These are phyloP conservation scores for Ophion ellenae DNA, from an alignment of 2,888 invertebrate species.

Conservation along the genomic window DNA sequence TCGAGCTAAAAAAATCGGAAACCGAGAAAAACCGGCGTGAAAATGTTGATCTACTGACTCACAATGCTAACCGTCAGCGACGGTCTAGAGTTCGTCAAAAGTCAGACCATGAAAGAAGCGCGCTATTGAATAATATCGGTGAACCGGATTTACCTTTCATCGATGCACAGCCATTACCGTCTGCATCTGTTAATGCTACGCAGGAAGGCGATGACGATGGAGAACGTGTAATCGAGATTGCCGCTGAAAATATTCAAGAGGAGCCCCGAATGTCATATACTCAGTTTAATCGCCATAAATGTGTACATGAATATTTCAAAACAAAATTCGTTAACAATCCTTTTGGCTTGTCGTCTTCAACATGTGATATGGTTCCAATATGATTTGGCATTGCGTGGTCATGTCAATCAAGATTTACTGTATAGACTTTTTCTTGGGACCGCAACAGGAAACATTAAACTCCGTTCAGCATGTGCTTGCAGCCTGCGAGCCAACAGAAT, in stretches of 20 bases:
- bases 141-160: neutral
- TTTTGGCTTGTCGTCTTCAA: neutral
- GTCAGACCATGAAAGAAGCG: neutral
- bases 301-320: neutral
- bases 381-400: conserved; percentile 26
- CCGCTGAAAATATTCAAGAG: conserved; percentile 11
- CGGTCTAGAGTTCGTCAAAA: neutral
- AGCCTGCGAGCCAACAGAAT: conserved; percentile 34
- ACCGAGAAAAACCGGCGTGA: too few relatives aligned
- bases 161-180: conserved; percentile 13
- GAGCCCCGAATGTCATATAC: conserved; percentile 10
- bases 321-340: neutral
- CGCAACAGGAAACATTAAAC: conserved; percentile 9
- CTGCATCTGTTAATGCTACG: conserved; percentile 10
- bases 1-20: too few relatives aligned
- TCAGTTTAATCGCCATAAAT: conserved; percentile 12
- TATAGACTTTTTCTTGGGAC: conserved; percentile 30
- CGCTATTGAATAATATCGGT: neutral
- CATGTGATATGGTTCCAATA: neutral
- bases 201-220: conserved; percentile 6
- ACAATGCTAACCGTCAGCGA: neutral
- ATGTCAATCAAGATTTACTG: conserved; percentile 19
- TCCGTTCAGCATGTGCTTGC: conserved; percentile 39
- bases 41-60: neutral
- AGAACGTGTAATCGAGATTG: neutral